Evolutionary conservation across 2,797 vertebrate genomes (phyloP), one percentile per base, ranked within the genome.

Genomic region (Lacerta viridis): DNA sequence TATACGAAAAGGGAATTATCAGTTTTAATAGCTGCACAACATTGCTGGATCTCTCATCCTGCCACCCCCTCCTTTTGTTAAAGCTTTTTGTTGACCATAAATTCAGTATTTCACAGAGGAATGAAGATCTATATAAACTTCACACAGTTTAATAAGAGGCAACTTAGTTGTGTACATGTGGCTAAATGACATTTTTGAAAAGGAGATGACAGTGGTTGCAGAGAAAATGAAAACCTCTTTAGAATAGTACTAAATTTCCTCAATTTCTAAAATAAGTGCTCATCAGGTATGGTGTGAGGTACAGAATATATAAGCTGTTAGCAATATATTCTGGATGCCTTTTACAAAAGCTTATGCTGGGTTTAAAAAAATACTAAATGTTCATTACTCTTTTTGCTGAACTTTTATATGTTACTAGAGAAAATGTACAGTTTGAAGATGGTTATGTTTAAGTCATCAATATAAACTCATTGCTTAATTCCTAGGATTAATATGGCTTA

Each of bases 381-480:
- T 55, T 15, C 50, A 55, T 55, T 55, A 55, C 3, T 55, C 10
- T 4, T 33, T 7, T 7, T 27, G 10, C 18, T 59, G 59, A 76
- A 3, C 6, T 23, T 18, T 18, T n/a, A 13, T 27, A 7, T 85
- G 23, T 36, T 75, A 83, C 86, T 43, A 0, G 66, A 86, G n/a
- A 87, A 84, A 33, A 0, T 11, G 66, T 66, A 7, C 0, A 0
- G 41, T 92, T 7, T 85, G 1, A 66, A 25, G 59, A 3, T 46
- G 46, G 7, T 15, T 46, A 87, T 83, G n/a, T 55, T 7, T 55
- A 39, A 27, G 27, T 64, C 20, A 55, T 0, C 0, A 1, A 80
- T n/a, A 78, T 8, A 25, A 18, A 8, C 13, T 61, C 80, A 78
- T 20, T 33, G 81, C 33, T 29, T 87, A 88, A 64, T 46, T 90